These are phyloP conservation scores for Lagria hirta DNA, from an alignment of 2,888 invertebrate species.

Conservation along the genomic window DNA sequence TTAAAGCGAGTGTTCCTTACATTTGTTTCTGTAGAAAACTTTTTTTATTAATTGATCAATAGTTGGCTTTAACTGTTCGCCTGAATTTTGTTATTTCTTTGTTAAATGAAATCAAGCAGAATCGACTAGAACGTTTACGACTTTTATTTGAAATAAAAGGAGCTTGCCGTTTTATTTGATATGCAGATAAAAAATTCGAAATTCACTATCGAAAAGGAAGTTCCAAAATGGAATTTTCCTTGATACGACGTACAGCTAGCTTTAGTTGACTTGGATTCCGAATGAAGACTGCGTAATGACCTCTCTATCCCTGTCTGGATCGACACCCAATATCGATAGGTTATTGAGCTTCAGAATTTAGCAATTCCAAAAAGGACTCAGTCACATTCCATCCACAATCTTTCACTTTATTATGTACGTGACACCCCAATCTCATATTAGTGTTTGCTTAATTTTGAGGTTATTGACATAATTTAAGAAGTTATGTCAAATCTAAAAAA, in stretches of 20 bases:
- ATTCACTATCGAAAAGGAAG: slow-evolving; percentile 12
- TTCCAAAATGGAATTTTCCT: slow-evolving; percentile 11
- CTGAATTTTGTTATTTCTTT: too few relatives aligned
- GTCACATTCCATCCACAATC: slow-evolving; percentile 35
- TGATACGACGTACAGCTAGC: slow-evolving; percentile 10
- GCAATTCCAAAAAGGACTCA: slow-evolving; percentile 33
- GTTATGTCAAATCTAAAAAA: too few relatives aligned
- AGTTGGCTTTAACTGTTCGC: too few relatives aligned
- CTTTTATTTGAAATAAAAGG: too few relatives aligned
- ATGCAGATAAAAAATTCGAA: slow-evolving; percentile 25
- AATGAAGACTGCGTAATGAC: slow-evolving; percentile 35
- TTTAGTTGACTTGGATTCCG: slow-evolving; percentile 22
- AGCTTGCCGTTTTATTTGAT: slow-evolving; percentile 14
- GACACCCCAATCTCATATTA: too few relatives aligned
- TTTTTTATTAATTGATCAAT: too few relatives aligned
- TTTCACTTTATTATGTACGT: slow-evolving; percentile 39
- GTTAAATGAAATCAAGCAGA: too few relatives aligned
- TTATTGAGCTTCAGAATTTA: slow-evolving; percentile 36
- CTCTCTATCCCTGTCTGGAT: slow-evolving; percentile 26
- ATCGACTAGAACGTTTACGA: too few relatives aligned
- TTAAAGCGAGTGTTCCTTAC: too few relatives aligned
- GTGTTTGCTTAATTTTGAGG: too few relatives aligned
- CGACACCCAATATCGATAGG: slow-evolving; percentile 34
- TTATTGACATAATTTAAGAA: too few relatives aligned
- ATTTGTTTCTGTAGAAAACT: too few relatives aligned